Percentiles rank a stretch among this genome's conserved stretches.
These are phyloP conservation scores for Rhopalosiphum maidis DNA, from an alignment of 1,140 invertebrate species.

Conservation along the genomic window DNA sequence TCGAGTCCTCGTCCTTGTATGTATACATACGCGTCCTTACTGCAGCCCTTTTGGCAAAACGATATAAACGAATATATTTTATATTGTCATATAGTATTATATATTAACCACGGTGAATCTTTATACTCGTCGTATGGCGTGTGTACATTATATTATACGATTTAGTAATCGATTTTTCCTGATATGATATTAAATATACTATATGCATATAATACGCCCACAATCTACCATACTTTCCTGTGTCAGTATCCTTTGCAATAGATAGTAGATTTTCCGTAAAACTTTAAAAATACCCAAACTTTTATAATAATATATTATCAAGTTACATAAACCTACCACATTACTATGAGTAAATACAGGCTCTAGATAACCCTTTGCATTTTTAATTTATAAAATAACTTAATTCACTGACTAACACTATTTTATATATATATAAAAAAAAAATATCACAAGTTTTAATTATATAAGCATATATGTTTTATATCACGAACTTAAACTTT, in stretches of 20 bases:
- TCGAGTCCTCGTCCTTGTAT: not conserved
- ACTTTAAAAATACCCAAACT: not conserved
- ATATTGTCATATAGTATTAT: too few relatives aligned
- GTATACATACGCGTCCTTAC: not conserved
- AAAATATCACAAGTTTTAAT: not conserved
- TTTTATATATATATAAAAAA: not conserved
- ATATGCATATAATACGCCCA: not conserved
- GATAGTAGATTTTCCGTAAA: not conserved
- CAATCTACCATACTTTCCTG: not conserved
- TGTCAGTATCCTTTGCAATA: not conserved
- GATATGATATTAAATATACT: not conserved
- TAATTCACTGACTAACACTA: not conserved
- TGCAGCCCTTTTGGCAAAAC: too few relatives aligned
- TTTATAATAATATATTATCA: too few relatives aligned
- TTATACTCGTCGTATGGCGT: not conserved
- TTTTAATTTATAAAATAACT: slow-evolving; percentile 1
- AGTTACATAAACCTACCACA: not conserved
- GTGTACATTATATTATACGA: not conserved
- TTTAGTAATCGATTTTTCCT: not conserved
- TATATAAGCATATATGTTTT: not conserved
- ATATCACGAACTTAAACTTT: not conserved
- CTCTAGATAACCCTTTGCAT: not conserved
- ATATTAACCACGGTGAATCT: too few relatives aligned
- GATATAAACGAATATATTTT: too few relatives aligned
- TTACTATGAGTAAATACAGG: not conserved